These are phyloP conservation scores for Pollachius pollachius DNA, from an alignment of 2,113 vertebrate genomes.

Conservation along the genomic window DNA sequence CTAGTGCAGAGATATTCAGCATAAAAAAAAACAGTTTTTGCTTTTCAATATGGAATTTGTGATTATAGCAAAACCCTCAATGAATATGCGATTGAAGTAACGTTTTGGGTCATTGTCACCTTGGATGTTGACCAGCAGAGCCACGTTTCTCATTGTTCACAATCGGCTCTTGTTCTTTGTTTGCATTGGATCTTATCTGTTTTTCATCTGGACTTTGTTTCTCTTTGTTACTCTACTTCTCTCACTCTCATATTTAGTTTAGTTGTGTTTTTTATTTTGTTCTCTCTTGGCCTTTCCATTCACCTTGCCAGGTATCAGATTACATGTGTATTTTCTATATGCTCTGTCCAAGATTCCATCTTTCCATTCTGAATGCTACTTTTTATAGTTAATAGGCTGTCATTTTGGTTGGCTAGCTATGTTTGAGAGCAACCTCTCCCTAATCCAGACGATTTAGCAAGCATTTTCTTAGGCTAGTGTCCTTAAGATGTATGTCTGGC, in stretches of 20 bases:
- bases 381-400: conserved; percentile 10
- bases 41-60: too few species aligned
- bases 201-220: background rate
- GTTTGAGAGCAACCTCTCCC: conserved; percentile 1
- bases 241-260: background rate
- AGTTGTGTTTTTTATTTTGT: background rate
- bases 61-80: too few species aligned
- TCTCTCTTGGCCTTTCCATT: conserved; percentile 12
- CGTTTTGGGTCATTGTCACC: too few species aligned
- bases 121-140: too few species aligned
- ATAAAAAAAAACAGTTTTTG: too few species aligned
- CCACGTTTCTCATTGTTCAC: too few species aligned
- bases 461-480: conserved; percentile 7
- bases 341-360: background rate
- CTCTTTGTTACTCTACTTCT: background rate
- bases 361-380: background rate
- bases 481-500: conserved; percentile 4
- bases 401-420: background rate
- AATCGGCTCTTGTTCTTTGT: too few species aligned
- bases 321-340: background rate
- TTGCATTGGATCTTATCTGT: too few species aligned
- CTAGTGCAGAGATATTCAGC: too few species aligned
- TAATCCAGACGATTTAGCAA: conserved; percentile 25
- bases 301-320: conserved; percentile 2
- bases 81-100: too few species aligned